These are phyloP conservation scores for Euproctis similis DNA, from an alignment of 2,888 invertebrate species.

Conservation along the genomic window DNA sequence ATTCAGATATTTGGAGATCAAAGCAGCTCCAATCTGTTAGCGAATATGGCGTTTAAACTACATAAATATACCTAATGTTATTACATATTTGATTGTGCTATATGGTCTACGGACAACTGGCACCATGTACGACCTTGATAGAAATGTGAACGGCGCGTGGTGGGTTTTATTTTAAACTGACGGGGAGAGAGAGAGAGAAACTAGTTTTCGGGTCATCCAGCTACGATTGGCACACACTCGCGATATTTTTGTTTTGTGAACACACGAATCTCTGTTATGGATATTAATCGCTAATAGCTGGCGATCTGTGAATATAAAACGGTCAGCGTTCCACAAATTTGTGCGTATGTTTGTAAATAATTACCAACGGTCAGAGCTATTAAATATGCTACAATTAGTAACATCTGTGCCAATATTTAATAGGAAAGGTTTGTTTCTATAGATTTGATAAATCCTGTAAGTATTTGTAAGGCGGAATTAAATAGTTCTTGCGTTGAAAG, in stretches of 20 bases:
- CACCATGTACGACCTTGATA: constrained; percentile 21
- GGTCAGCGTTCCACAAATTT: constrained; percentile 48
- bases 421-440: no score
- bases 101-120: constrained; percentile 10
- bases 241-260: no score
- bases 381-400: constrained; percentile 44
- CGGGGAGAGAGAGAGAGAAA: no score
- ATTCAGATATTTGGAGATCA: constrained; percentile 9
- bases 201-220: constrained; percentile 3
- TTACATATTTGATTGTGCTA: no score
- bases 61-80: no score
- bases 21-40: background rate
- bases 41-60: background rate
- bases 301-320: constrained; percentile 34
- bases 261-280: constrained; percentile 9
- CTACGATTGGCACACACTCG: constrained; percentile 14
- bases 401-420: no score
- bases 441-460: no score
- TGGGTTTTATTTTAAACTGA: constrained; percentile 15
- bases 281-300: constrained; percentile 8
- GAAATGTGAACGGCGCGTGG: constrained; percentile 9
- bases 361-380: constrained; percentile 44
- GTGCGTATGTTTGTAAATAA: constrained; percentile 49
- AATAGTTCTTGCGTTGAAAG: no score
- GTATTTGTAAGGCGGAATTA: no score